A percentile compares a stretch with the other conserved stretches of the same genome.
These are phyloP conservation scores for Holothuria leucospilota DNA, from an alignment of 53 echinoderm and acorn worm species.

Conservation along the genomic window DNA sequence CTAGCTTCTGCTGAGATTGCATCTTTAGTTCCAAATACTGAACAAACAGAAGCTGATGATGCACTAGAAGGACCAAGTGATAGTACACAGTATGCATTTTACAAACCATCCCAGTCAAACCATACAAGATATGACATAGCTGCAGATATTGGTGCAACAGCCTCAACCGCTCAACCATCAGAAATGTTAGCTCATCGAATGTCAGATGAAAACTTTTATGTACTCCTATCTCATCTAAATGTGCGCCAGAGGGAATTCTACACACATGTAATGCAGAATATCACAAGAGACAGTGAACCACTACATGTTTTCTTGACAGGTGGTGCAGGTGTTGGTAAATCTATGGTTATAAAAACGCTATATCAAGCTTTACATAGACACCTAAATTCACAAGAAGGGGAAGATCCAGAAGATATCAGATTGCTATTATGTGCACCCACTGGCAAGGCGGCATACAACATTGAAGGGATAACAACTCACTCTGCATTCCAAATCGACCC, in stretches of 20 bases:
- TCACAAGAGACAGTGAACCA: conserved; percentile 21
- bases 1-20: not conserved
- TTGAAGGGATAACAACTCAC: conserved; percentile 19
- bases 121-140: conserved; percentile 36
- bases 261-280: conserved; percentile 59
- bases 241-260: conserved; percentile 35
- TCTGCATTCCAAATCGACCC: conserved; percentile 50
- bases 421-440: conserved; percentile 56
- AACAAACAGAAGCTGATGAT: conserved; percentile 56
- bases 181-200: not conserved
- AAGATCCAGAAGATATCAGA: conserved; percentile 45
- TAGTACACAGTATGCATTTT: conserved; percentile 25
- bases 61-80: not conserved
- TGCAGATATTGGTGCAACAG: conserved; percentile 28
- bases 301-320: conserved; percentile 59
- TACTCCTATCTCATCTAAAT: not conserved
- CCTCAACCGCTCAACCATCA: not conserved
- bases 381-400: conserved; percentile 22
- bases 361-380: conserved; percentile 41
- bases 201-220: not conserved
- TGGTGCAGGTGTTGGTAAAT: conserved; percentile 68
- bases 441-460: conserved; percentile 61
- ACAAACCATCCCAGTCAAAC: not conserved
- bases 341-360: conserved; percentile 32
- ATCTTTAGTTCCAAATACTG: conserved; percentile 3